Conservation (phyloP, 2,113 vertebrate genomes). For the Chaetodon auriga region DNA sequence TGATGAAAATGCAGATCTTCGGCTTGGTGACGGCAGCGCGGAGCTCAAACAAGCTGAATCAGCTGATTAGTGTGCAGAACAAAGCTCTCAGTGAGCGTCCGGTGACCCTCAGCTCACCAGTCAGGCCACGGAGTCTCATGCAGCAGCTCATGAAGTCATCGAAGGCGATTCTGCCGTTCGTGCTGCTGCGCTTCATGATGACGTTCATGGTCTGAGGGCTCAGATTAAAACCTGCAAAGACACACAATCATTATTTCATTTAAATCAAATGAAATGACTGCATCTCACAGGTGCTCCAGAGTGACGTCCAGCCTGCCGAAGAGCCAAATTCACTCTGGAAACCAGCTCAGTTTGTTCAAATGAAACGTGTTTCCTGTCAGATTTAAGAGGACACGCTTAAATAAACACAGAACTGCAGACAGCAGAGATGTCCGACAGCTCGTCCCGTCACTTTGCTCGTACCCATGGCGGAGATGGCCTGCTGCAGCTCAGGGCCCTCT, state of each 20-base stretch:
- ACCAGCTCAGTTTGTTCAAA: neutral
- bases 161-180: slow-evolving; percentile 88
- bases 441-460: neutral
- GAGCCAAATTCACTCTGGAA: too few species aligned
- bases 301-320: too few species aligned
- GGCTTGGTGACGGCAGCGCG: too few species aligned
- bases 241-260: neutral
- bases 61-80: too few species aligned
- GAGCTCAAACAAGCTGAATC: neutral
- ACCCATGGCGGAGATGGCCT: slow-evolving; percentile 91
- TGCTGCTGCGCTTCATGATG: slow-evolving; percentile 90
- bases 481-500: slow-evolving; percentile 91
- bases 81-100: neutral
- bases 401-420: too few species aligned
- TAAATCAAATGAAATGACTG: too few species aligned
- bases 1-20: too few species aligned
- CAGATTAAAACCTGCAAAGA: slow-evolving; percentile 83
- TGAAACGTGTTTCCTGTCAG: too few species aligned
- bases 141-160: slow-evolving; percentile 95
- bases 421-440: neutral
- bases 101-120: slow-evolving; percentile 80
- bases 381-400: too few species aligned
- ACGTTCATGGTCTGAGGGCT: slow-evolving; percentile 90
- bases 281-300: too few species aligned
- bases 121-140: slow-evolving; percentile 90